Base-by-base conservation (phyloP, 2,888 invertebrate genomes). In the Nemapogon koenigi region DNA sequence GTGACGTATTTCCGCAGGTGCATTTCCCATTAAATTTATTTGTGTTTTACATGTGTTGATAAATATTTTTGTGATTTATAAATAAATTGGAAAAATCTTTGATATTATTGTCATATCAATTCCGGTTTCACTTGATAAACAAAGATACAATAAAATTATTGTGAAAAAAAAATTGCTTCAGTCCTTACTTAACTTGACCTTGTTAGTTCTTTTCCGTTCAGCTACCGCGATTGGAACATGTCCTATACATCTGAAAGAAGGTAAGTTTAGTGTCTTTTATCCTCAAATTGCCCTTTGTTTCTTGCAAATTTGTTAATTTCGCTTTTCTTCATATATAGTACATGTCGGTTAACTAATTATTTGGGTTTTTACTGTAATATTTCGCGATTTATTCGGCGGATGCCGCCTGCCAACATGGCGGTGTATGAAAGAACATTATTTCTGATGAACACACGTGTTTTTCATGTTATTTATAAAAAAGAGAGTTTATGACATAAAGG, bases 191-290 rank as follows among this genome's bases (percentile, higher is more conserved):
- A 82, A 73, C 73, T 78, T 78, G 78, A 78, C 78, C 78, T 78
- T 76, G 71, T 61, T 64, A 73, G 76, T 75, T 78, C 80, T 84
- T 88, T 88, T 87, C 85, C 85, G 85, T 85, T 84, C 83, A 83
- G 83, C 85, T 81, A 84, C 83, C 83, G 83, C 83, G 83, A 86
- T 85, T 85, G 83, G 84, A 89, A 87, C 87, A 90, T 90, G 90
- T 90, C 90, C 80, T 86, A 83, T 85, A 83, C 85, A 71, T 80
- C 84, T 73, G 89, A 90, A 81, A 84, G 87, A 84, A 87, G 88
- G 90, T 89, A 87, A 88, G 87, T 84, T 60, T 57, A 57, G 61
- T 60, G 67, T 66, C 50, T 57, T 49, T 49, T 44, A 51, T 53
- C 49, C 48, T 57, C 59, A 16, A 16, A 14, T 17, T 14, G 10